A percentile compares a stretch with the other conserved stretches of the same genome.
Evolutionary conservation across 1,140 invertebrate genomes (phyloP).

Genomic region (Sitodiplosis mosellana): DNA sequence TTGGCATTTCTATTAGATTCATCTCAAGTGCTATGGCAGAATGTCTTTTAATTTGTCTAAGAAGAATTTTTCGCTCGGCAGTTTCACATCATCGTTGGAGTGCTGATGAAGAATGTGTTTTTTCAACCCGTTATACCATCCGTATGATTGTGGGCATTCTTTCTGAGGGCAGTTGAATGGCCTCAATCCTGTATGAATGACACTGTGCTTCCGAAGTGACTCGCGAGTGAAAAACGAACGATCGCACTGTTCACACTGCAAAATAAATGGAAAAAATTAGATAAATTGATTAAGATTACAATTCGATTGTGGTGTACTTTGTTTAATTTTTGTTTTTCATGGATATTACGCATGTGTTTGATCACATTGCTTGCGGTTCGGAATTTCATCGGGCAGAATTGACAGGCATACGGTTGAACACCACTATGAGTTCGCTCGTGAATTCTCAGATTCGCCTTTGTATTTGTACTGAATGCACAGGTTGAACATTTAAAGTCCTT

Average conservation of each 20-base stretch:
- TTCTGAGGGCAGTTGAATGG: background rate
- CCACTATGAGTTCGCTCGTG: background rate
- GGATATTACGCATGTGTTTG: conserved; percentile 1
- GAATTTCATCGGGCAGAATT: conserved; percentile 1
- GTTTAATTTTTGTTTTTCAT: conserved; percentile 1
- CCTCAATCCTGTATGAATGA: background rate
- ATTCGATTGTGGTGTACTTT: background rate
- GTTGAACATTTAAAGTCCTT: background rate
- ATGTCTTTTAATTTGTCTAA: background rate
- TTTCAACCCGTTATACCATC: conserved; percentile 1
- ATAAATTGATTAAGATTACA: background rate
- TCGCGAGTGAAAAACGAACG: conserved; percentile 1
- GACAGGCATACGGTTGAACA: conserved; percentile 1
- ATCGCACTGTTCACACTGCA: background rate
- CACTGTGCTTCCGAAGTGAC: background rate
- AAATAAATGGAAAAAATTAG: background rate
- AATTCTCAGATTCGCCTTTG: conserved; percentile 1
- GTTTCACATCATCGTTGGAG: background rate
- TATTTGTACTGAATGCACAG: background rate
- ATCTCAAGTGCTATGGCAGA: too few relatives aligned
- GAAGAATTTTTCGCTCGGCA: conserved; percentile 1
- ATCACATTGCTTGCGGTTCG: conserved; percentile 1
- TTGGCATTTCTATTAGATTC: too few relatives aligned
- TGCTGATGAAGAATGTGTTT: background rate
- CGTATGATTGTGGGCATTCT: background rate